Evolutionary conservation across 1,140 invertebrate genomes (phyloP).

Genomic region (Tetragonula clypearis): DNA sequence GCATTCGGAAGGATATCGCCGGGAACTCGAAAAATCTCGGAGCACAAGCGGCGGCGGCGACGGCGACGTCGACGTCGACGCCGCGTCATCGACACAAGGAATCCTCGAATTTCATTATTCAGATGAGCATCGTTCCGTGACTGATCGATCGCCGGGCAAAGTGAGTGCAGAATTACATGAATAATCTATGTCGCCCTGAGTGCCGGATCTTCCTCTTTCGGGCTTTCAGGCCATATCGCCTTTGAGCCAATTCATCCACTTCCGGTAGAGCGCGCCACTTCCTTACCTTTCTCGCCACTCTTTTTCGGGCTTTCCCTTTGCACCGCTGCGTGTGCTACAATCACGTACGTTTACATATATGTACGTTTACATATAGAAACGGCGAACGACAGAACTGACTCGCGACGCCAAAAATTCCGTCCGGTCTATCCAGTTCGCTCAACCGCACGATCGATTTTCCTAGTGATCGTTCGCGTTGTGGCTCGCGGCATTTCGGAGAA

Average conservation of each 20-base stretch:
- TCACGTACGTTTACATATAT: neutral
- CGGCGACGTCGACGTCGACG: conserved; percentile 7
- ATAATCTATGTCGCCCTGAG: conserved; percentile 68
- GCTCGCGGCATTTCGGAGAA: conserved; percentile 10
- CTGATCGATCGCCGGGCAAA: conserved; percentile 68
- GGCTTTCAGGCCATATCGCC: conserved; percentile 67
- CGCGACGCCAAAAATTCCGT: conserved; percentile 49
- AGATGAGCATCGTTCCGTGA: conserved; percentile 69
- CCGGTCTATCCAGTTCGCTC: neutral
- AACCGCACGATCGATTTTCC: conserved; percentile 51
- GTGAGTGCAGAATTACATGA: conserved; percentile 70
- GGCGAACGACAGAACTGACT: conserved; percentile 3
- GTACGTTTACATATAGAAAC: neutral
- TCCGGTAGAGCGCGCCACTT: conserved; percentile 55
- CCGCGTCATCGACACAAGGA: conserved; percentile 63
- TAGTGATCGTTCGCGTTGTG: conserved; percentile 45
- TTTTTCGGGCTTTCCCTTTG: conserved; percentile 33
- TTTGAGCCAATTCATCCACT: conserved; percentile 70
- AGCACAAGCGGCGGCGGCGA: neutral
- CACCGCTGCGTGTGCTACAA: neutral
- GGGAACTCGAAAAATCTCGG: conserved; percentile 60
- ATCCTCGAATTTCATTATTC: conserved; percentile 70
- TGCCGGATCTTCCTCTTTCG: conserved; percentile 66
- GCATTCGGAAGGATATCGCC: conserved; percentile 33
- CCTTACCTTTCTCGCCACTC: conserved; percentile 38